phyloP scores from a whole-genome alignment of 2,113 vertebrate species.

The Epinephelus fuscoguttatus region DNA sequence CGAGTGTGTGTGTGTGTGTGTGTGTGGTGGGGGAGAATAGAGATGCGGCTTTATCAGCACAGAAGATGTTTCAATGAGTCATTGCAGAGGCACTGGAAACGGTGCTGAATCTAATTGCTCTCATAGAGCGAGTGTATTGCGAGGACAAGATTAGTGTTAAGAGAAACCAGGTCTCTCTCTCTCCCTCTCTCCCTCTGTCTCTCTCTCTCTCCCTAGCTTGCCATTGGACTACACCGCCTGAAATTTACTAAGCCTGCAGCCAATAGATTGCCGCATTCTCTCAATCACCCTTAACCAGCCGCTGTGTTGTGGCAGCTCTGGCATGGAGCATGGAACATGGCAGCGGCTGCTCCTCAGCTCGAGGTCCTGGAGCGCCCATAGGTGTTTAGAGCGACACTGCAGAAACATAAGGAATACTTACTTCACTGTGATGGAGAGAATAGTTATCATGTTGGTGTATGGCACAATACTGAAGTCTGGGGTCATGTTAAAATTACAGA shows the following conservation, averaged over 20 bases:
- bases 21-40: slow-evolving; percentile 8
- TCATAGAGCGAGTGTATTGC: slow-evolving; percentile 73
- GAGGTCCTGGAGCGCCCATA: not conserved
- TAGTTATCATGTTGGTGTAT: too few relatives aligned
- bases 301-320: slow-evolving; percentile 62
- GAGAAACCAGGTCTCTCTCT: slow-evolving; percentile 84
- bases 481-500: too few relatives aligned
- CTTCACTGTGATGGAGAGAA: not conserved
- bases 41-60: slow-evolving; percentile 69
- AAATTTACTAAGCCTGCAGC: slow-evolving; percentile 91
- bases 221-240: slow-evolving; percentile 91
- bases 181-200: slow-evolving; percentile 65
- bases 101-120: slow-evolving; percentile 79
- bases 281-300: slow-evolving; percentile 86
- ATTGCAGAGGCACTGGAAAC: slow-evolving; percentile 76
- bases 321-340: slow-evolving; percentile 4
- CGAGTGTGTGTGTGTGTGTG: slow-evolving; percentile 9
- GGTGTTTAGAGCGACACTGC: not conserved
- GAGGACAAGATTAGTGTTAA: slow-evolving; percentile 83
- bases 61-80: slow-evolving; percentile 82
- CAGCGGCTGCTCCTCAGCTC: slow-evolving; percentile 3
- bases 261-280: slow-evolving; percentile 90
- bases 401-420: not conserved
- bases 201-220: slow-evolving; percentile 68
- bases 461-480: too few relatives aligned